Conservation (phyloP, 2,113 vertebrate species). For the Neogale vison region DNA sequence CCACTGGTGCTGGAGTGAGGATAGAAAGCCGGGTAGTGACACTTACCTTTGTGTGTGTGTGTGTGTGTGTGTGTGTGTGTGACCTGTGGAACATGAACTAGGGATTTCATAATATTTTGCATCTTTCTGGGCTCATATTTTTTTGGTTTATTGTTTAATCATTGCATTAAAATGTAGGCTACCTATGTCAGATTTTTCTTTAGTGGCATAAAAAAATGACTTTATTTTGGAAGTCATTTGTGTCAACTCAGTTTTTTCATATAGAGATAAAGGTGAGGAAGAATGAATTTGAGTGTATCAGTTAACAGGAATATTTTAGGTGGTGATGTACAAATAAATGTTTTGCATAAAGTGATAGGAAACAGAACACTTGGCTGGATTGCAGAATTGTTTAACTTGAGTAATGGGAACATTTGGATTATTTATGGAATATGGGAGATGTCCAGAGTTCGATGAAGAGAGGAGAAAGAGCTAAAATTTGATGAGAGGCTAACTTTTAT, state of each 20-base stretch:
- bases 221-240: background rate
- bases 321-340: background rate
- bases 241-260: background rate
- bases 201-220: background rate
- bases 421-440: background rate
- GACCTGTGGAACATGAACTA: background rate
- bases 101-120: background rate
- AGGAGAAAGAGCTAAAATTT: background rate
- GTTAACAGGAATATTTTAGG: background rate
- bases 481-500: background rate
- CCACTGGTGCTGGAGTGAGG: background rate
- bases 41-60: background rate
- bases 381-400: background rate
- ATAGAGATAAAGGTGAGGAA: background rate
- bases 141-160: background rate
- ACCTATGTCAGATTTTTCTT: background rate
- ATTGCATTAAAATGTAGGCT: background rate
- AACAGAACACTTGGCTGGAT: background rate
- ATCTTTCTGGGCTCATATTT: background rate
- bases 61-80: background rate
- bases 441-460: background rate
- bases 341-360: background rate
- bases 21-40: background rate
- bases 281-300: background rate
- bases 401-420: background rate